Evolutionary conservation across 2,113 vertebrate species (phyloP), one percentile per base, ranked within the genome.

Genomic region (Salvelinus sp.): DNA sequence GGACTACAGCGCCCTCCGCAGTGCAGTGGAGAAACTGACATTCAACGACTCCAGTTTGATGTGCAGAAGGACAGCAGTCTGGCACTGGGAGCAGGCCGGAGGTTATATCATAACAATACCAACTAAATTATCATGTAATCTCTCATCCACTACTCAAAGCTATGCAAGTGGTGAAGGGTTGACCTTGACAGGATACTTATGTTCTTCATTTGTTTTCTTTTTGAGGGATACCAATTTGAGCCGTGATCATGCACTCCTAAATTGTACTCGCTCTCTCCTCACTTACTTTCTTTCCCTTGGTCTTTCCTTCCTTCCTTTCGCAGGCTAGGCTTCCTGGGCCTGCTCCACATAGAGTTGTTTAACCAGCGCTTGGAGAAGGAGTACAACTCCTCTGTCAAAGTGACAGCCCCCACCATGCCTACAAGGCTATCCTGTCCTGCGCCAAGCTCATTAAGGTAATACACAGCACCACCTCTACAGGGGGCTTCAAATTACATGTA

Each of bases 311-410:
- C 3, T 28, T 0, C 47, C 47, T 50, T 50, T 33, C 67, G 58
- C 79, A 99, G 98, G 79, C 91, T 99, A 79, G 97, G 97, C 23
- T 99, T 99, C 90, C 93, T 99, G 84, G 97, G 97, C 76, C 94
- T 99, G 77, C 90, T 99, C 54, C 98, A 99, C 75, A 96, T 99
- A 96, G 98, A 99, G 88, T 97, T 99, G 86, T 99, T 99, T 88
- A 98, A 98, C 90, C 98, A 99, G 85, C 90, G 97, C 72, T 91
- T 99, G 82, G 97, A 99, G 69, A 97, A 98, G 92, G 97, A 99
- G 81, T 96, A 97, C 89, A 97, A 98, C 48, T 93, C 95, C 75
- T 96, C 95, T 16, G 96, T 99, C 75, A 97, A 98, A 73, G 91
- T 99, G 71, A 98, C 97, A 18, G 93, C 95, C 0, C 97, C 97